Conservation (phyloP, 2,888 invertebrate genomes). For the Frankliniella fusca region DNA sequence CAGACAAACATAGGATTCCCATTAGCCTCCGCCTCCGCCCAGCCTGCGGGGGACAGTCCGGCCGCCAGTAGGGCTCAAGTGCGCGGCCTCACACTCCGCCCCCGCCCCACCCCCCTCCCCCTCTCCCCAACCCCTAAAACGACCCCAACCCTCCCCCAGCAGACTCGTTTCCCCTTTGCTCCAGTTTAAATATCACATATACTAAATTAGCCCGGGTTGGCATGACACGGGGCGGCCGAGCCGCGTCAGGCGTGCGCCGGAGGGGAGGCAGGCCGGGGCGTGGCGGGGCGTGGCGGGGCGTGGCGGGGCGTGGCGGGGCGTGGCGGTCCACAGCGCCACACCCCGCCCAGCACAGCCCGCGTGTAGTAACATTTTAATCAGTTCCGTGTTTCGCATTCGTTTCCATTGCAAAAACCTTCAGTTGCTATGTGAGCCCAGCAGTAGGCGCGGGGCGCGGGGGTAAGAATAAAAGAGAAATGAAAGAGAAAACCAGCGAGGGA, state of each 20-base stretch:
- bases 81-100: neutral
- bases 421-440: no score
- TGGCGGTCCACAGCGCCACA: no score
- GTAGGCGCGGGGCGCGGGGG: no score
- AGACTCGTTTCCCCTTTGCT: neutral
- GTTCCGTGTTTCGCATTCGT: no score
- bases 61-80: neutral
- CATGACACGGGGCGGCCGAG: neutral
- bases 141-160: neutral
- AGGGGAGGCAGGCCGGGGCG: no score
- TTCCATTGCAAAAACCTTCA: no score
- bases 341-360: no score
- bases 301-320: no score
- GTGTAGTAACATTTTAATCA: no score
- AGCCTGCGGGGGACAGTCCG: neutral
- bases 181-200: neutral
- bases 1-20: constrained; percentile 23
- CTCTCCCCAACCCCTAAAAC: neutral
- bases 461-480: no score
- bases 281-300: no score
- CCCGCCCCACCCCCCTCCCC: neutral
- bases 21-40: neutral
- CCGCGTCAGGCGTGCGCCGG: neutral
- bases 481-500: neutral
- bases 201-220: neutral